Evolutionary conservation across 35 echinoderm and acorn worm genomes (phyloP).

Genomic region (Apostichopus californicus): DNA sequence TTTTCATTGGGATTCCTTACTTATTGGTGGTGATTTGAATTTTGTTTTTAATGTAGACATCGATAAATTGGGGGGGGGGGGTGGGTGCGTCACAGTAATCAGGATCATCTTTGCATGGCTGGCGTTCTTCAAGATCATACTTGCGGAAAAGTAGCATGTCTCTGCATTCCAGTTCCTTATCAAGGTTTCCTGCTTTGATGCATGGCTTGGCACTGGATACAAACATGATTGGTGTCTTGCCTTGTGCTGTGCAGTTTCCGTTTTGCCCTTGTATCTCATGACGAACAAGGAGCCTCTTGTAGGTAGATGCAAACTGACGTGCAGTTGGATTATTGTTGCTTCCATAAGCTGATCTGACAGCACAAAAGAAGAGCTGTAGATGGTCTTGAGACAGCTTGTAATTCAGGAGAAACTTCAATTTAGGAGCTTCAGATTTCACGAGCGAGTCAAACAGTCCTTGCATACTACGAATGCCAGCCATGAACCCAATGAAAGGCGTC

Average conservation of each 20-base stretch:
- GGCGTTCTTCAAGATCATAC: no score
- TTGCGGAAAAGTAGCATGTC: no score
- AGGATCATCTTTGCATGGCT: no score
- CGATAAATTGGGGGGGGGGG: no score
- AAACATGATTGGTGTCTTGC: conserved; percentile 1
- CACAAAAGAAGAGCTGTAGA: conserved; percentile 65
- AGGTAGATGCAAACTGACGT: conserved; percentile 38
- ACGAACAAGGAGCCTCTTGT: conserved; percentile 26
- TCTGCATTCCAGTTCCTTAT: no score
- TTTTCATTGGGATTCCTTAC: neutral
- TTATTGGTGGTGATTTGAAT: no score
- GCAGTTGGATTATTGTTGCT: conserved; percentile 67
- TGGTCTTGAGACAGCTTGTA: conserved; percentile 76
- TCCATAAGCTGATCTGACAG: conserved; percentile 21
- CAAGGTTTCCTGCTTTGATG: no score
- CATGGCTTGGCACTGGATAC: neutral
- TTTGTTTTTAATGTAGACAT: no score
- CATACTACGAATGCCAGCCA: conserved; percentile 58
- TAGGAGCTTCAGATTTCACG: neutral
- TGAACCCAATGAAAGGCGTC: conserved; percentile 67
- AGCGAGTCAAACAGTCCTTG: conserved; percentile 21
- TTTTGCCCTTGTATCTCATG: neutral
- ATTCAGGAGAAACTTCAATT: conserved; percentile 62
- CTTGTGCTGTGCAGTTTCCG: conserved; percentile 27
- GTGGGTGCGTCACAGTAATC: no score